phyloP scores from a whole-genome alignment of 2,113 vertebrate genomes.

The Galeopterus variegatus region DNA sequence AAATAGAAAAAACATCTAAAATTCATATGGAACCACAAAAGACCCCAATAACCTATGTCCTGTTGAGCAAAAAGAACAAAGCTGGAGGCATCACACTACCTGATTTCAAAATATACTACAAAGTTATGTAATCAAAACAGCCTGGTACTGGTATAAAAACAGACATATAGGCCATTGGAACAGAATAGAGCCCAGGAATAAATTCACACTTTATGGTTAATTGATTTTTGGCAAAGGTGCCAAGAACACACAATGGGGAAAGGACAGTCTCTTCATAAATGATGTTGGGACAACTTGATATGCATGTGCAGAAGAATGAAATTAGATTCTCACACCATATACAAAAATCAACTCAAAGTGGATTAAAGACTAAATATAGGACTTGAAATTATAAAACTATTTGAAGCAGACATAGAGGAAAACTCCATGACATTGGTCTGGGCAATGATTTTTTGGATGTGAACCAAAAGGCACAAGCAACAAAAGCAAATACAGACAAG shows the following conservation, averaged over 20 bases:
- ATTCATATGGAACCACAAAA: neutral
- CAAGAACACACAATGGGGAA: neutral
- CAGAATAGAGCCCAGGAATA: neutral
- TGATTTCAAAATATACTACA: neutral
- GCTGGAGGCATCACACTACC: neutral
- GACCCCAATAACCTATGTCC: neutral
- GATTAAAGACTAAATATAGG: neutral
- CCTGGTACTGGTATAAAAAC: neutral
- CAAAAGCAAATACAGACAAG: neutral
- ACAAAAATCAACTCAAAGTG: neutral
- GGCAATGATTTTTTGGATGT: neutral
- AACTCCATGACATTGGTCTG: neutral
- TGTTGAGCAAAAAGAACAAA: neutral
- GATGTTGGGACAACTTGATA: neutral
- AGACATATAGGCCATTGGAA: neutral
- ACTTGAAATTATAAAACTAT: neutral
- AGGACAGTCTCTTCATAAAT: neutral
- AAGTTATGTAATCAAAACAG: neutral
- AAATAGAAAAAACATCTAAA: neutral
- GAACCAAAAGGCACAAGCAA: neutral
- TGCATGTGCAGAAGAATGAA: neutral
- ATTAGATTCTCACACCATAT: neutral
- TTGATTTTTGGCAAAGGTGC: neutral
- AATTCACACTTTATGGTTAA: neutral
- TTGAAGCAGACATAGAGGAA: neutral